These are phyloP conservation scores for Myotis yumanensis DNA, from an alignment of 2,113 vertebrate genomes.

Conservation along the genomic window DNA sequence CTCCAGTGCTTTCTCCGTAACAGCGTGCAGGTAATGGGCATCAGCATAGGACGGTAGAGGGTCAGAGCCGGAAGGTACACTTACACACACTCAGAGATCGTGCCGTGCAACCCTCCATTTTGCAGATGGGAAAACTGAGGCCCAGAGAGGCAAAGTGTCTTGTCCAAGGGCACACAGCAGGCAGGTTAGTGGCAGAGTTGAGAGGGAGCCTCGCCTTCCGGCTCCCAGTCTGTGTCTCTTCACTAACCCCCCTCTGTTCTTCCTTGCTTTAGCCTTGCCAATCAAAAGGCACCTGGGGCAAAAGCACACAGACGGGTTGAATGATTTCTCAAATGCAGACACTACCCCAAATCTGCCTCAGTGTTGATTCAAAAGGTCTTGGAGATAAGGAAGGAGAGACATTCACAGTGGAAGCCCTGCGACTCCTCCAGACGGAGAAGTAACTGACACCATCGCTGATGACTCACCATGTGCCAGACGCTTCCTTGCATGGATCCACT, in stretches of 20 bases:
- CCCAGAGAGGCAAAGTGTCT: neutral
- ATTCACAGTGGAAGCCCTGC: neutral
- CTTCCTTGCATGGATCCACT: accelerated
- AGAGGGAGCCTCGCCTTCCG: neutral
- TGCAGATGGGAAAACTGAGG: neutral
- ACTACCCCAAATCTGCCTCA: neutral
- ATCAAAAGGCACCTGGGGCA: neutral
- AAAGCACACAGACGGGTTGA: neutral
- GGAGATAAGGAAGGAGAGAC: neutral
- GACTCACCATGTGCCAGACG: accelerated
- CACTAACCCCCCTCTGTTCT: neutral
- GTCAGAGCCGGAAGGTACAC: neutral
- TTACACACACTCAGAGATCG: neutral
- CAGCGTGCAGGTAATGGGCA: accelerated
- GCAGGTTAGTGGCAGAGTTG: neutral
- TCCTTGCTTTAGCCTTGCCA: neutral
- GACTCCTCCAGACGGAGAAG: neutral
- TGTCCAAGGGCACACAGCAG: neutral
- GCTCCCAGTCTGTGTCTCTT: neutral
- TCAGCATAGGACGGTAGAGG: accelerated
- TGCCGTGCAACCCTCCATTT: neutral
- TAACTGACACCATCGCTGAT: neutral
- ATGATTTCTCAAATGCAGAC: neutral
- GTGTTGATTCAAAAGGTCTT: neutral
- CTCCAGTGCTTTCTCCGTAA: accelerated